phyloP scores from a whole-genome alignment of 2,888 invertebrate genomes.

The Drosophila austrosaltans region DNA sequence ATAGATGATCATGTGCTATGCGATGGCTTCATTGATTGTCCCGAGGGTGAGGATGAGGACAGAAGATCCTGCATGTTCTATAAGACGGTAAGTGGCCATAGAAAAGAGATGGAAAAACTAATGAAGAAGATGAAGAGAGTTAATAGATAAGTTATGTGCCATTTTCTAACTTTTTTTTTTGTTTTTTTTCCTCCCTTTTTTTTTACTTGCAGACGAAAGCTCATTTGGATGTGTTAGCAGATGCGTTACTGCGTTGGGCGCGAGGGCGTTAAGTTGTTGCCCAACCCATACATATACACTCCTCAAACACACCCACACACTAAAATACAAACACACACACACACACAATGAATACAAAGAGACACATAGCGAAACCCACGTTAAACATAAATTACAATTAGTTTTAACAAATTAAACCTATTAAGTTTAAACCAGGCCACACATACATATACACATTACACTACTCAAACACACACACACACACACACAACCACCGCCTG shows the following conservation, averaged over 20 bases:
- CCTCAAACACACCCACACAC: conserved; percentile 14
- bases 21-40: conserved; percentile 97
- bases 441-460: conserved; percentile 30
- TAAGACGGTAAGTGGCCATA: conserved; percentile 91
- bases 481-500: conserved; percentile 53
- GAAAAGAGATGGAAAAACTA: neutral
- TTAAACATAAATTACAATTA: conserved; percentile 63
- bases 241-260: conserved; percentile 96
- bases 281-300: conserved; percentile 31
- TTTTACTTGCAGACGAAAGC: conserved; percentile 93
- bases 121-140: neutral
- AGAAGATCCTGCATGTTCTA: conserved; percentile 98
- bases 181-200: conserved; percentile 7
- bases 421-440: conserved; percentile 63
- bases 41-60: conserved; percentile 96
- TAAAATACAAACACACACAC: conserved; percentile 23
- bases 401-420: conserved; percentile 55
- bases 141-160: neutral
- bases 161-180: neutral
- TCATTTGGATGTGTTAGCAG: conserved; percentile 96
- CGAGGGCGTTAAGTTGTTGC: conserved; percentile 90
- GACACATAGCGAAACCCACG: conserved; percentile 55
- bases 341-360: conserved; percentile 43
- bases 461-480: conserved; percentile 24
- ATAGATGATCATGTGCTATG: conserved; percentile 97